phyloP scores from a whole-genome alignment of 2,113 vertebrate genomes.

The Salvelinus namaycush region DNA sequence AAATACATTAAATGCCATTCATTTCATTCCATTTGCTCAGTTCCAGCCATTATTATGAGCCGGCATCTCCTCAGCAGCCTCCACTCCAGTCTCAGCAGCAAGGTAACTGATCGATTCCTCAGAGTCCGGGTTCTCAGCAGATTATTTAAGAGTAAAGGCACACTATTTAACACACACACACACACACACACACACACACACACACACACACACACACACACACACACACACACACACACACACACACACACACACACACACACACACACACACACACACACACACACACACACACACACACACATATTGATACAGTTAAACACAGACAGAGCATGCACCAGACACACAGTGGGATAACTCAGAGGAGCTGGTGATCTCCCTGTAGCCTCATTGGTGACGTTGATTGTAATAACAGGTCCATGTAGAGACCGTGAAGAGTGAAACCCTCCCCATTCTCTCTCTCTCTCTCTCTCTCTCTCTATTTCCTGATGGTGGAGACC shows the following conservation, averaged over 20 bases:
- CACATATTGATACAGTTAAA: slow-evolving; percentile 16
- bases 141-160: too few relatives aligned
- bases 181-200: slow-evolving; percentile 5
- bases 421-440: too few relatives aligned
- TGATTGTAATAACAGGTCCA: slow-evolving; percentile 11
- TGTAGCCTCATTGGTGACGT: slow-evolving; percentile 56
- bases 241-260: slow-evolving; percentile 16
- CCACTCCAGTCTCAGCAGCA: too few relatives aligned
- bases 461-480: not conserved
- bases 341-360: slow-evolving; percentile 53
- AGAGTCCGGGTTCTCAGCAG: too few relatives aligned
- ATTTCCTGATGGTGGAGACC: too few relatives aligned
- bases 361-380: slow-evolving; percentile 48
- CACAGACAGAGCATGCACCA: slow-evolving; percentile 15
- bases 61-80: too few relatives aligned
- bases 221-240: slow-evolving; percentile 12
- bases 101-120: too few relatives aligned
- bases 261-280: too few relatives aligned
- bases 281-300: not conserved
- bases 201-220: slow-evolving; percentile 10
- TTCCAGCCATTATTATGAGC: too few relatives aligned
- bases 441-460: not conserved
- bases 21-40: too few relatives aligned
- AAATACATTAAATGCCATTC: too few relatives aligned
- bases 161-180: too few relatives aligned